Conservation (phyloP, 2,888 invertebrate genomes). For the Noctua janthe region DNA sequence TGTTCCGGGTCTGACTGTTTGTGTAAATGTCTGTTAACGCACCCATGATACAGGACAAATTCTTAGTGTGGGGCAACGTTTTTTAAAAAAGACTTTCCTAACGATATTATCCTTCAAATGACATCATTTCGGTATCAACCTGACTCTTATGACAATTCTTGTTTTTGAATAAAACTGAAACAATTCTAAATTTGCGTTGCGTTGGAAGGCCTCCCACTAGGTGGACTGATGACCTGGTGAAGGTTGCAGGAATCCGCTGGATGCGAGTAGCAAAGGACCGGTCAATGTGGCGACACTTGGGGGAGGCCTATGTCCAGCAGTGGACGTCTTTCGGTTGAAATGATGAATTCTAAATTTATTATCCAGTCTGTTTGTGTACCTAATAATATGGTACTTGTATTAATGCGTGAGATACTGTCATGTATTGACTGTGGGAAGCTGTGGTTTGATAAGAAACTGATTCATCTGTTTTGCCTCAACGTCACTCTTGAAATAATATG, state of each 20-base stretch:
- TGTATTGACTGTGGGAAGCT: conserved; percentile 12
- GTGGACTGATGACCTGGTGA: too few species aligned
- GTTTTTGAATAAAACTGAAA: not conserved
- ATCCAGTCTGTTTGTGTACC: not conserved
- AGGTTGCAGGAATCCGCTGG: too few species aligned
- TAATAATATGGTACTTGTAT: not conserved
- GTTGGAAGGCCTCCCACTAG: too few species aligned
- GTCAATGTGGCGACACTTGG: too few species aligned
- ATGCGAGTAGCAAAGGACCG: too few species aligned
- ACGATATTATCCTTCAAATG: not conserved
- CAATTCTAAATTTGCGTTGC: too few species aligned
- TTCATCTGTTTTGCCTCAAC: conserved; percentile 36
- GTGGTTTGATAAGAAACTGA: conserved; percentile 37
- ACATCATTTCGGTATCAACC: not conserved
- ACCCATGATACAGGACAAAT: not conserved
- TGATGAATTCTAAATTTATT: not conserved
- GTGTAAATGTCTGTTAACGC: not conserved
- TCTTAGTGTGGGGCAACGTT: not conserved
- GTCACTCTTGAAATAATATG: conserved; percentile 17
- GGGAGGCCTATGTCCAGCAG: too few species aligned
- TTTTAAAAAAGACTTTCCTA: too few species aligned
- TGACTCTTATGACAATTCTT: not conserved
- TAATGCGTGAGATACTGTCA: not conserved
- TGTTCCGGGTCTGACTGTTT: not conserved
- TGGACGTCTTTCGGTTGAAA: too few species aligned